Evolutionary conservation across 2,113 vertebrate genomes (phyloP), one percentile per base, ranked within the genome.

Genomic region (Uria aalge): DNA sequence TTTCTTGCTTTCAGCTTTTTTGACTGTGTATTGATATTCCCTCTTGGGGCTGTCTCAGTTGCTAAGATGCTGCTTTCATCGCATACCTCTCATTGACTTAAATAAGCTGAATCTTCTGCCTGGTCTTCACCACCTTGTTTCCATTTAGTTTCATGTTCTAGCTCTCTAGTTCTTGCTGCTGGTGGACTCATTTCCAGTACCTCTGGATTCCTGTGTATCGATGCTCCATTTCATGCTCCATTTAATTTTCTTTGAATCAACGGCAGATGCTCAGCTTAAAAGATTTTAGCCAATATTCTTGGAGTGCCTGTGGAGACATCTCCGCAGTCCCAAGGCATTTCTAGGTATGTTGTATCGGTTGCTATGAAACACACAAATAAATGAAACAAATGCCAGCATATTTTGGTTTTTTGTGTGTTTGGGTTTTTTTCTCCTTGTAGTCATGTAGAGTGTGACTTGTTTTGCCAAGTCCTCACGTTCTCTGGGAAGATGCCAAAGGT

Each of bases 171-270:
- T 85, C 74, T 90, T 55, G 34, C 78, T 75, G 78, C 66, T 83
- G 43, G 9, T 2, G 20, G 69, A 29, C 68, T 84, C 9, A 71
- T 85, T 94, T 76, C 63, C 17, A 57, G 63, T 69, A 57, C 67
- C 29, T 80, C 85, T 93, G 76, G 53, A 69, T 91, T 94, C 72
- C 92, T 88, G 71, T 26, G 26, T 82, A 52, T 63, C 56, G 60
- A 85, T 90, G 85, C 32, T 82, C 40, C 26, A 38, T 95, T 94
- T 96, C 57, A 40, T 47, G 77, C 81, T 81, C 64, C 40, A 18
- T 94, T 94, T 96, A 59, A 62, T 91, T 82, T 93, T 92, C 74
- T 92, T 83, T 80, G 75, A 85, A 92, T 80, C 57, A 69, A 12
- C 62, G 83, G 59, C 74, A 91, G 69, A 87, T 77, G 53, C 77